Conservation (phyloP, 2,797 vertebrate genomes). For the Channallabes apus region DNA sequence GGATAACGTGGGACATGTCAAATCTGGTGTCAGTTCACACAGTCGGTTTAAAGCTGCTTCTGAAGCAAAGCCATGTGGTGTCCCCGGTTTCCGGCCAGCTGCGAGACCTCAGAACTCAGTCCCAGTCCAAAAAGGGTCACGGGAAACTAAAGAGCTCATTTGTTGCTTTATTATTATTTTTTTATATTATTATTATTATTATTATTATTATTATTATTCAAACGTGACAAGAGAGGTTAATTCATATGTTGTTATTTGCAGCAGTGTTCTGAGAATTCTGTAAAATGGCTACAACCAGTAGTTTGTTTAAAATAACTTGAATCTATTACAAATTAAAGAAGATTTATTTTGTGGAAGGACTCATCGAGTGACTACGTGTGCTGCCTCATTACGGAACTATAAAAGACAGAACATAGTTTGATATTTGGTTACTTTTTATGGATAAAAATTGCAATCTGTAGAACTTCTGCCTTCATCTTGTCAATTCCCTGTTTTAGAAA, state of each 20-base stretch:
- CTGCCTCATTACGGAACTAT: background rate
- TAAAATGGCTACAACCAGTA: background rate
- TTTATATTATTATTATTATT: background rate
- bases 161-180: background rate
- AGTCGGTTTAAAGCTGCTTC: slow-evolving; percentile 7
- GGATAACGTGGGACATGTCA: slow-evolving; percentile 26
- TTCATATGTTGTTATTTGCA: background rate
- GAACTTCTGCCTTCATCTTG: background rate
- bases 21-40: slow-evolving; percentile 12
- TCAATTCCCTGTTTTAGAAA: background rate
- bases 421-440: background rate
- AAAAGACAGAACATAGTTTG: background rate
- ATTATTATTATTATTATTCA: background rate
- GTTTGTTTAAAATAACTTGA: too few relatives aligned
- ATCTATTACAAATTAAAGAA: background rate
- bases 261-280: background rate
- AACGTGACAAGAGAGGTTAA: background rate
- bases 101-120: slow-evolving; percentile 4
- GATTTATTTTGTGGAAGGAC: background rate
- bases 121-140: slow-evolving; percentile 35
- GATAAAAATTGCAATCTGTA: background rate
- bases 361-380: background rate
- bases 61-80: slow-evolving; percentile 12
- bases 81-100: slow-evolving; percentile 42
- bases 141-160: slow-evolving; percentile 37